Conservation (phyloP, 2,113 vertebrate species). For the Halichoeres trimaculatus region DNA sequence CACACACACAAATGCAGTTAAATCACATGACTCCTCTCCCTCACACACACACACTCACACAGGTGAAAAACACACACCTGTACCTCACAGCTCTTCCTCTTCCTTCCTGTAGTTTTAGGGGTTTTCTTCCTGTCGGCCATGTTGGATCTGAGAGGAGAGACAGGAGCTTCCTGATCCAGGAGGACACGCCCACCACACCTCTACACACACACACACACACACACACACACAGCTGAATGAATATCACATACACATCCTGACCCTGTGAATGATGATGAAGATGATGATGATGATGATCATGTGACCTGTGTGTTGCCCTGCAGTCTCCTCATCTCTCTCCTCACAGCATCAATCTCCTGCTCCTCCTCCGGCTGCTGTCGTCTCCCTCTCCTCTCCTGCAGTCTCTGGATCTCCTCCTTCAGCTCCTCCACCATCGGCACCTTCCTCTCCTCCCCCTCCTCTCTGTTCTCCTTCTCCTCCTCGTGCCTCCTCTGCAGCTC, state of each 20-base stretch:
- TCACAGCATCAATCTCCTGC: constrained; percentile 22
- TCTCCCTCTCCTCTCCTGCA: constrained; percentile 36
- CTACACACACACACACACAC: constrained; percentile 49
- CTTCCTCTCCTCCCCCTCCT: constrained; percentile 35
- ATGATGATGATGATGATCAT: too few relatives aligned
- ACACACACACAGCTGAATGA: neutral
- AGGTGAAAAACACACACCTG: constrained; percentile 74
- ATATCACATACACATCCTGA: too few relatives aligned
- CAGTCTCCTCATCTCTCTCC: constrained; percentile 32
- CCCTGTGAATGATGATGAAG: too few relatives aligned
- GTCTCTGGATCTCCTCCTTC: constrained; percentile 39
- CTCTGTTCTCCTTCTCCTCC: constrained; percentile 39
- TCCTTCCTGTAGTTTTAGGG: constrained; percentile 82
- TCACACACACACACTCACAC: constrained; percentile 12
- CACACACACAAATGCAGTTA: neutral
- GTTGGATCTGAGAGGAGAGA: constrained; percentile 85
- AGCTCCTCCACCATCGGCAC: constrained; percentile 51
- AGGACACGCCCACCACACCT: neutral
- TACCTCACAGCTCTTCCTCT: constrained; percentile 89
- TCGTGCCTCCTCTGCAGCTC: constrained; percentile 10
- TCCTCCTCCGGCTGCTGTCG: neutral
- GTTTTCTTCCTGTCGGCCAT: constrained; percentile 78
- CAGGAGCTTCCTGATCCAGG: constrained; percentile 77
- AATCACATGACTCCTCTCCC: neutral
- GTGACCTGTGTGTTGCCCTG: constrained; percentile 10